Conservation (phyloP, 2,888 invertebrate genomes). For the Loripinus fragilis region DNA sequence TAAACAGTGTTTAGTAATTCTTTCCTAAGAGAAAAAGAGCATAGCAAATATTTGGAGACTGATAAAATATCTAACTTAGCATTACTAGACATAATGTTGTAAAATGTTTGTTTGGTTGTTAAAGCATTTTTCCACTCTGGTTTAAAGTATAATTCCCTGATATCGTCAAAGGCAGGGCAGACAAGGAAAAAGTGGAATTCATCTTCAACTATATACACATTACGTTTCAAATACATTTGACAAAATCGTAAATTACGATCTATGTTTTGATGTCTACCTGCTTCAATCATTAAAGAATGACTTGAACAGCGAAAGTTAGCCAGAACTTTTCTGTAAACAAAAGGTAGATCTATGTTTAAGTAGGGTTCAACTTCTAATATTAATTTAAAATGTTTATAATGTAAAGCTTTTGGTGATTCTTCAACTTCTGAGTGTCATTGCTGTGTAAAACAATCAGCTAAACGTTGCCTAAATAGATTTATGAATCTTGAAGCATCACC, state of each 20-base stretch:
- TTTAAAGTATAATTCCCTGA: neutral
- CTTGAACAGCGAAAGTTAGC: slow-evolving; percentile 2
- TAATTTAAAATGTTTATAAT: neutral
- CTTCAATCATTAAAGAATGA: neutral
- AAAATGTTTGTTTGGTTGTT: neutral
- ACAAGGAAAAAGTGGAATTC: neutral
- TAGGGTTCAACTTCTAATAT: neutral
- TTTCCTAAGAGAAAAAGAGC: neutral
- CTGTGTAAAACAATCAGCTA: neutral
- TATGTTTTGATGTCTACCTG: neutral
- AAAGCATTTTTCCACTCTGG: neutral
- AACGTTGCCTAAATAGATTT: neutral
- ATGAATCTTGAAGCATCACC: neutral
- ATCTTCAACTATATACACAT: neutral
- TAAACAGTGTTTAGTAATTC: too few relatives aligned
- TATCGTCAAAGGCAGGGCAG: neutral
- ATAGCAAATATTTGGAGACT: neutral
- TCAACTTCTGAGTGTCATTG: neutral
- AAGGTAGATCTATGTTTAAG: neutral
- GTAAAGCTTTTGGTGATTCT: neutral
- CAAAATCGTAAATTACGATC: neutral
- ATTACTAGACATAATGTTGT: neutral
- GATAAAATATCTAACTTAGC: neutral
- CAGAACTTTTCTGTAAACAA: neutral
- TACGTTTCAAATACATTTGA: neutral